These are phyloP conservation scores for Choloepus hoffmanni DNA, from an alignment of 2,113 vertebrate genomes.

Conservation along the genomic window DNA sequence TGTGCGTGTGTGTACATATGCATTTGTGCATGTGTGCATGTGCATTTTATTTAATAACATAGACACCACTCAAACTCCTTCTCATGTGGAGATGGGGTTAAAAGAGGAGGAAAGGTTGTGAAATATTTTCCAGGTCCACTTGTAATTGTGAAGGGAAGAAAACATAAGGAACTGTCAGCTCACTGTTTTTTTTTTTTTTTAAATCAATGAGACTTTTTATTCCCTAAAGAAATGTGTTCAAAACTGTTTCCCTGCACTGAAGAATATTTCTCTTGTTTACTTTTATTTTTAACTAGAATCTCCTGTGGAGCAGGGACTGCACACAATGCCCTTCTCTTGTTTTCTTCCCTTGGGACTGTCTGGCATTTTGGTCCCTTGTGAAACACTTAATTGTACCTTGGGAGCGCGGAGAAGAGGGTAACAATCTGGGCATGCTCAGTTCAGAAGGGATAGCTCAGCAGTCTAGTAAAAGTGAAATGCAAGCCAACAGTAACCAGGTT, in stretches of 20 bases:
- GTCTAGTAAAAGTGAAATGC: not conserved
- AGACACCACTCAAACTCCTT: not conserved
- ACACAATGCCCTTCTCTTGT: not conserved
- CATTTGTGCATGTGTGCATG: too few species aligned
- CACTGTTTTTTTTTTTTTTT: not conserved
- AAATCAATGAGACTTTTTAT: not conserved
- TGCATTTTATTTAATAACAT: not conserved
- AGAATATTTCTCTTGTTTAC: not conserved
- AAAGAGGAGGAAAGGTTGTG: not conserved
- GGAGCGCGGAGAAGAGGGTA: not conserved
- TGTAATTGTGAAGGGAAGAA: not conserved
- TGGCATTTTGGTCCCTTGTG: not conserved
- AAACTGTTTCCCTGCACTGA: not conserved
- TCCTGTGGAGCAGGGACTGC: not conserved
- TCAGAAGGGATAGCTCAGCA: not conserved
- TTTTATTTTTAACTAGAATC: conserved; percentile 17
- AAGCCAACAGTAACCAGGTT: not conserved
- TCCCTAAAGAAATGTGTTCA: conserved; percentile 16
- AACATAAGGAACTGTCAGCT: not conserved
- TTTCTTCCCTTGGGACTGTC: not conserved
- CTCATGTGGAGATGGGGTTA: not conserved
- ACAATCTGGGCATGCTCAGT: not conserved
- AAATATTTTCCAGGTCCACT: not conserved
- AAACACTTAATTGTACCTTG: not conserved
- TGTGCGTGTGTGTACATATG: too few species aligned